These are phyloP conservation scores for Mus spicilegus DNA, from an alignment of 2,113 vertebrate genomes.

Conservation along the genomic window DNA sequence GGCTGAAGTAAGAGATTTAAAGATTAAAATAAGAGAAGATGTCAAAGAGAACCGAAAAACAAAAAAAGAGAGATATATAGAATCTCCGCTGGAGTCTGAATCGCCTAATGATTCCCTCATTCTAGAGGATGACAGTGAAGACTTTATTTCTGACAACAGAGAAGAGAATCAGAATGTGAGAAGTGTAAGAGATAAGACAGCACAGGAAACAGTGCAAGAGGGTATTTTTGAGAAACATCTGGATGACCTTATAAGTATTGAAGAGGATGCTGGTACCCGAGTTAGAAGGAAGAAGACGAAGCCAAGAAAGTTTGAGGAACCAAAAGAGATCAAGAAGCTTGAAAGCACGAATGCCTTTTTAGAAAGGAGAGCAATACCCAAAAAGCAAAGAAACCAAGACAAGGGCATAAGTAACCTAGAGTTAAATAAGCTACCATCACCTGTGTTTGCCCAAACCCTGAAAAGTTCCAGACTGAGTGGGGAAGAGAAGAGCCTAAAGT, in stretches of 20 bases:
- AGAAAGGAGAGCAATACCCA: conserved; percentile 88
- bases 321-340: conserved; percentile 83
- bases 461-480: conserved; percentile 71
- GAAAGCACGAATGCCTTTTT: conserved; percentile 85
- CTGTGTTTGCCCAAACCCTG: conserved; percentile 57
- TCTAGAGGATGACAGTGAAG: conserved; percentile 77
- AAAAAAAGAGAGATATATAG: conserved; percentile 81
- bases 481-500: conserved; percentile 84
- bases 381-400: conserved; percentile 87
- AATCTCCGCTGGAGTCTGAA: conserved; percentile 77
- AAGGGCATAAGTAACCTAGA: conserved; percentile 78
- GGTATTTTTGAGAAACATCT: conserved; percentile 61
- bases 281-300: conserved; percentile 90
- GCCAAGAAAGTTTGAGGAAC: conserved; percentile 85
- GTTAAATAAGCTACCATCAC: conserved; percentile 83
- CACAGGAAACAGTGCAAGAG: conserved; percentile 69
- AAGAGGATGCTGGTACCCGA: conserved; percentile 83
- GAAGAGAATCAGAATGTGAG: conserved; percentile 70
- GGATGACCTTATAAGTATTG: conserved; percentile 80
- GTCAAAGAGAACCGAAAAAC: conserved; percentile 86
- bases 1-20: conserved; percentile 87
- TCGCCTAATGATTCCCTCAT: conserved; percentile 58
- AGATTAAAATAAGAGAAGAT: conserved; percentile 88
- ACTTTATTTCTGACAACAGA: conserved; percentile 74
- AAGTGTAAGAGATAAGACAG: conserved; percentile 68